Conservation (phyloP, 1,140 invertebrate genomes). For the Meteorus sp. region DNA sequence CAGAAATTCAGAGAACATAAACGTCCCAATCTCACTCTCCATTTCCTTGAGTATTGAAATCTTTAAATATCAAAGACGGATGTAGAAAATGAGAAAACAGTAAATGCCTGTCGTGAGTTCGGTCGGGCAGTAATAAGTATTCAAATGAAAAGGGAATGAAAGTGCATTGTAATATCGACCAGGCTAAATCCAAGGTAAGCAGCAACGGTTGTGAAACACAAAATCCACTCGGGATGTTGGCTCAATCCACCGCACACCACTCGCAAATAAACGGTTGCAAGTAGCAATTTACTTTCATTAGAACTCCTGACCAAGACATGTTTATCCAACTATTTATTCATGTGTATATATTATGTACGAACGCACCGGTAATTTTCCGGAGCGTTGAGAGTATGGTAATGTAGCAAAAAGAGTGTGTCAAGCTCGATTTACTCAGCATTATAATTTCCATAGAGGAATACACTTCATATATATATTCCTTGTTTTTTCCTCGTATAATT, state of each 20-base stretch:
- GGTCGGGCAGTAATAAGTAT: no score
- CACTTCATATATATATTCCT: no score
- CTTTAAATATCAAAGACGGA: no score
- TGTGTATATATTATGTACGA: background rate
- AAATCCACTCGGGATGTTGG: no score
- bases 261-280: background rate
- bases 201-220: no score
- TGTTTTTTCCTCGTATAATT: no score
- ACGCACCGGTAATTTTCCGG: background rate
- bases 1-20: constrained; percentile 4
- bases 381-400: background rate
- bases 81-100: no score
- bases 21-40: background rate
- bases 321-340: no score
- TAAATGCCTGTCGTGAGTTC: background rate
- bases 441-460: background rate
- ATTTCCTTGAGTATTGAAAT: no score
- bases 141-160: background rate
- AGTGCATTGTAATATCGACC: background rate
- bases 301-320: background rate
- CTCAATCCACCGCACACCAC: background rate
- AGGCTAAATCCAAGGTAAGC: no score
- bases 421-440: background rate
- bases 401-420: background rate
- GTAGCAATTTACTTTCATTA: background rate